Conservation (phyloP, 2,113 vertebrate genomes). For the Lota lota region DNA sequence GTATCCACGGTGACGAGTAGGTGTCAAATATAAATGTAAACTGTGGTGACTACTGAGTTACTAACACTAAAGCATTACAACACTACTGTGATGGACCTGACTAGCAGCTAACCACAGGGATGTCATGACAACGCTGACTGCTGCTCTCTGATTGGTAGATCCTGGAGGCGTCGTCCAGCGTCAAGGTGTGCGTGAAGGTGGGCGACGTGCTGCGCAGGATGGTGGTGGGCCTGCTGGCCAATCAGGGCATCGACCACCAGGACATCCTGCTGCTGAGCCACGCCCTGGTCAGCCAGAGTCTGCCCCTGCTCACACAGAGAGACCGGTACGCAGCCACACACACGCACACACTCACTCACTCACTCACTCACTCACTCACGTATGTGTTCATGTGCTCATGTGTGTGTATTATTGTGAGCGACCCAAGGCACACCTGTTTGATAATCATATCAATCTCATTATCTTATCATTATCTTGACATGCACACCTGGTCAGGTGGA, state of each 20-base stretch:
- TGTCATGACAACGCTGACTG: background rate
- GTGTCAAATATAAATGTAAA: no score
- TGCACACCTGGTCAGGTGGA: no score
- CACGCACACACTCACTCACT: background rate
- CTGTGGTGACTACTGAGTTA: no score
- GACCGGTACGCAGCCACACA: constrained; percentile 76
- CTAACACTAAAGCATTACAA: no score
- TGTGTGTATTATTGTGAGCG: background rate
- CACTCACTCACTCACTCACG: background rate
- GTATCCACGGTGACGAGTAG: no score
- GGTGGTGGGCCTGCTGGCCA: constrained; percentile 83
- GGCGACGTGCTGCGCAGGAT: constrained; percentile 83
- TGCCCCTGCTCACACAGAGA: constrained; percentile 88
- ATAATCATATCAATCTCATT: no score
- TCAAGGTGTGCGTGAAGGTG: constrained; percentile 88
- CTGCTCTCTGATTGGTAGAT: constrained; percentile 68
- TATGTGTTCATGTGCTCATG: background rate
- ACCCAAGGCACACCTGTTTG: no score
- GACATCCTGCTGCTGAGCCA: constrained; percentile 88
- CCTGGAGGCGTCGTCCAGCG: constrained; percentile 82
- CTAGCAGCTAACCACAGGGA: no score
- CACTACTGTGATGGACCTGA: no score
- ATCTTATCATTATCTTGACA: no score
- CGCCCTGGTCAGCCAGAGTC: constrained; percentile 89
- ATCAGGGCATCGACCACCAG: constrained; percentile 79